Base-by-base conservation (phyloP, 2,797 vertebrate species). In the Bovichtus variegatus region DNA sequence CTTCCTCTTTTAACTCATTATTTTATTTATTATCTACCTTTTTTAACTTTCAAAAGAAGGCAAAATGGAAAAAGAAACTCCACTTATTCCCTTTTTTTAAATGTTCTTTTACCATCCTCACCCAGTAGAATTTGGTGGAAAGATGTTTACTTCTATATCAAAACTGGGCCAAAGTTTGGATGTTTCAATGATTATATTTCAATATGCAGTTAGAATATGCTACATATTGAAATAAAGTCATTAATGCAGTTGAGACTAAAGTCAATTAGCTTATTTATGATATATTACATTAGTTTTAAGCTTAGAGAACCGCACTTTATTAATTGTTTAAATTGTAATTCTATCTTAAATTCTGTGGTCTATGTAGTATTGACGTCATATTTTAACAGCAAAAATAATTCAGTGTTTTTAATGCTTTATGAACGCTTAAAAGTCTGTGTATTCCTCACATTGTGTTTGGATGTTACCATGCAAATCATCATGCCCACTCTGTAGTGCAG, bases 11-110 rank as follows among this genome's bases (percentile, higher is more conserved):
- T 25, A 25, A 31, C 21, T 23, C 34, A 10, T 16, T 69, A 16
- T 61, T 55, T 61, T 13, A 38, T 86, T 46, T 3, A 11, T 29
- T 8, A 25, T 76, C 9, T 51, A 9, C 43, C n/a, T 58, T 19
- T 62, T 43, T 64, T 23, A 29, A 51, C 21, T 19, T n/a, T 36
- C 5, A 46, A 23, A 31, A 5, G 18, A 55, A 60, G 38, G 6
- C 23, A 36, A 51, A 50, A 27, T 58, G 41, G n/a, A n/a, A n/a
- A n/a, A 29, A 4, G 12, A 9, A 16, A 11, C 11, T 0, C 3
- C 7, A 34, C 38, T 51, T 43, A 9, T 36, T 38, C 23, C 70
- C 43, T n/a, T n/a, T n/a, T n/a, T n/a, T n/a, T n/a, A n/a, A n/a
- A n/a, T n/a, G n/a, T n/a, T n/a, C n/a, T n/a, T n/a, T n/a, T n/a